Evolutionary conservation across 2,797 vertebrate species (phyloP), one percentile per base, ranked within the genome.

Genomic region (Xenopus petersii): DNA sequence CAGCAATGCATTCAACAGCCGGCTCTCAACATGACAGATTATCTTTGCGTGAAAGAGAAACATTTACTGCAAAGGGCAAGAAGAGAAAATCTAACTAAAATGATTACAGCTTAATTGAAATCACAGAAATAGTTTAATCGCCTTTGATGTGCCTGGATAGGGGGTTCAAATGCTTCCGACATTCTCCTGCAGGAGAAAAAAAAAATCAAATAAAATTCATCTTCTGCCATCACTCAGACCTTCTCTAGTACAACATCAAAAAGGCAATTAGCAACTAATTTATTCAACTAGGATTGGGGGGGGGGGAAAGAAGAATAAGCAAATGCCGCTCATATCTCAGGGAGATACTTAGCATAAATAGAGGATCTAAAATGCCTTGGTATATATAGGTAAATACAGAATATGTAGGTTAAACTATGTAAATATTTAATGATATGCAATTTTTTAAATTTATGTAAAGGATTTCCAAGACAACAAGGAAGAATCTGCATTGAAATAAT

Each of bases 261-360:
- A 85, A 84, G 64, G 81, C 85, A 82, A 88, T 88, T 89, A 87
- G 84, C 85, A 87, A 83, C 74, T 80, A 83, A 88, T 85, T 88
- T 86, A 85, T 83, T 77, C 82, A 79, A 80, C 62, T 75, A 51
- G 15, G 36, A 42, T 42, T 1, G 21, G 21, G 3, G 49, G 21
- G 21, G 21, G 3, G 49, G 49, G 15, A 7, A 51, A 33, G 79
- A 58, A 55, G 36, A 10, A 58, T 21, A 54, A 15, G 75, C 16
- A 84, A 83, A 70, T 80, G 11, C 49, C 71, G 9, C 82, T 61
- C 24, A 16, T 3, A 33, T 36, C 61, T 33, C 61, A 63, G 13
- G 13, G 13, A 15, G 4, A 12, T 9, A 16, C 12, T 33, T 15
- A 42, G 30, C 12, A 63, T 63, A 15, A 48, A 10, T 7, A 24